Evolutionary conservation across 2,113 vertebrate species (phyloP).

Genomic region (Brienomyrus longianalis): DNA sequence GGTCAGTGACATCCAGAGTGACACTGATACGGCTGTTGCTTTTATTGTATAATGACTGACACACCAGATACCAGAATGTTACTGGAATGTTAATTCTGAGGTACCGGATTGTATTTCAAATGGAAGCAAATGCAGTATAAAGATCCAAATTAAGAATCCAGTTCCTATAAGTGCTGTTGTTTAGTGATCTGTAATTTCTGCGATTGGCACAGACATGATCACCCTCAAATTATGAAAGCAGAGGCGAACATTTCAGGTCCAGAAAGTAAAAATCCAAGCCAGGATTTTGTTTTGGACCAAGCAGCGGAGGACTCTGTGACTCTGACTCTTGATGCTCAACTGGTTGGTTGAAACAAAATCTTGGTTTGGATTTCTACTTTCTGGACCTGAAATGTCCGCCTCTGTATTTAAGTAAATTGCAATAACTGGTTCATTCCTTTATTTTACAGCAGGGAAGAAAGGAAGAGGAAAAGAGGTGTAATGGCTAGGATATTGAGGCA

Average conservation of each 20-base stretch:
- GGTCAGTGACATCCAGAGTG: constrained; percentile 52
- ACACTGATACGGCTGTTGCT: neutral
- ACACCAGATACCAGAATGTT: neutral
- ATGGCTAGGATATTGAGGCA: neutral
- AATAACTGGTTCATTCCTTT: constrained; percentile 12
- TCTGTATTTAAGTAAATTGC: neutral
- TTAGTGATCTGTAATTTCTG: neutral
- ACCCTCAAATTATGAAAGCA: neutral
- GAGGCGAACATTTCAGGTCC: too few relatives aligned
- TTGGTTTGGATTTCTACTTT: too few relatives aligned
- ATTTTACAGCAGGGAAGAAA: constrained; percentile 67
- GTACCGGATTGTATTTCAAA: neutral
- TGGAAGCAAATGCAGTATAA: neutral
- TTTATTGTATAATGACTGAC: neutral
- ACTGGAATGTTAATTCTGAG: neutral
- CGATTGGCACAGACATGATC: neutral
- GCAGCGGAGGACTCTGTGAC: too few relatives aligned
- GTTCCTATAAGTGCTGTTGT: neutral
- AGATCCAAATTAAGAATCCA: neutral
- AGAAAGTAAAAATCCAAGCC: too few relatives aligned
- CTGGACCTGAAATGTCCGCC: too few relatives aligned
- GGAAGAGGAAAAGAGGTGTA: constrained; percentile 68
- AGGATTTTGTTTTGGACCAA: too few relatives aligned
- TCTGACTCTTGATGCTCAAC: too few relatives aligned
- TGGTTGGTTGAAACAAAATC: too few relatives aligned